phyloP scores from a whole-genome alignment of 2,888 invertebrate species.

The Plusia festucae region DNA sequence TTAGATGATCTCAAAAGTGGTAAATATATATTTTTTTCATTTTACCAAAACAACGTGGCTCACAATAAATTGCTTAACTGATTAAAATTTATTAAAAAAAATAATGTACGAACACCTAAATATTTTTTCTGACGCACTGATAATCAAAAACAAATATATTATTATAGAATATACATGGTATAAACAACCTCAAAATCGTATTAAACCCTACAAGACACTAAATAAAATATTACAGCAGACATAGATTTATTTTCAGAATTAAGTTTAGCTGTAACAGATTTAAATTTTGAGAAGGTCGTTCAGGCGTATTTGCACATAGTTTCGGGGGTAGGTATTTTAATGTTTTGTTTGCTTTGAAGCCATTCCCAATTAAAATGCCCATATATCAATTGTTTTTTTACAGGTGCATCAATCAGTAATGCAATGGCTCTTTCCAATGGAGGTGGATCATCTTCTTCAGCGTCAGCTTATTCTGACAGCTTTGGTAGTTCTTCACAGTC shows the following conservation, averaged over 20 bases:
- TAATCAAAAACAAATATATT: too few relatives aligned
- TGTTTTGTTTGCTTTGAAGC: background rate
- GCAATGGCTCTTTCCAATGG: conserved; percentile 20
- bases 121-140: too few relatives aligned
- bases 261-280: conserved; percentile 32
- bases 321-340: conserved; percentile 28
- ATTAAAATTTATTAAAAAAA: too few relatives aligned
- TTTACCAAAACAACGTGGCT: background rate
- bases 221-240: background rate
- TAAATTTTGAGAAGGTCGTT: conserved; percentile 32
- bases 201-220: too few relatives aligned
- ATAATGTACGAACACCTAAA: too few relatives aligned
- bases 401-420: conserved; percentile 24
- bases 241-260: conserved; percentile 25
- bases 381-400: background rate
- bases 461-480: conserved; percentile 16
- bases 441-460: conserved; percentile 18
- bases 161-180: too few relatives aligned
- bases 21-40: conserved; percentile 31
- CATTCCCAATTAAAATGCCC: background rate
- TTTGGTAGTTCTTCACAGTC: conserved; percentile 11
- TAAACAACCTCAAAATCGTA: too few relatives aligned
- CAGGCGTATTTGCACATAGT: conserved; percentile 35
- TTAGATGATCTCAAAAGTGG: conserved; percentile 58
- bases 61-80: too few relatives aligned